Conservation (phyloP, 2,113 vertebrate genomes). For the Mystacornis crossleyi region DNA sequence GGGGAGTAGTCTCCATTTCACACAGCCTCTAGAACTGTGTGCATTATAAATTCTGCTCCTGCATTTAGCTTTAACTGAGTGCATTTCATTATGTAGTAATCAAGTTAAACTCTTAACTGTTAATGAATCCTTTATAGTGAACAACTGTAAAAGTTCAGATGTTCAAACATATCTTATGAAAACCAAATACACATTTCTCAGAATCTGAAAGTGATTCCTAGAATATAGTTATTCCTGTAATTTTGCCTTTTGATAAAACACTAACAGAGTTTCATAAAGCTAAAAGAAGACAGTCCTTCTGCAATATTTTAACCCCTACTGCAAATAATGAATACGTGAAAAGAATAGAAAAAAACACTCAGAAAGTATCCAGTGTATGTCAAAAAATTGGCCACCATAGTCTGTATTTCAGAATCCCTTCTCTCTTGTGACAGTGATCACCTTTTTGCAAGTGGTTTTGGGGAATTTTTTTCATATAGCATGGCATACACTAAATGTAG, state of each 20-base stretch:
- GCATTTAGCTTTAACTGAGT: not conserved
- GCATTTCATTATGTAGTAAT: not conserved
- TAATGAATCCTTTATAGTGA: not conserved
- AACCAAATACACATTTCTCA: not conserved
- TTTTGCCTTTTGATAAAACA: not conserved
- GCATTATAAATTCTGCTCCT: not conserved
- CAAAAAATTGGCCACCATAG: not conserved
- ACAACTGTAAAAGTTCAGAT: not conserved
- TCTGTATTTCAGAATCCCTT: not conserved
- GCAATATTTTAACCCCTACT: not conserved
- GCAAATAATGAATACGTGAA: not conserved
- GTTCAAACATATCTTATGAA: not conserved
- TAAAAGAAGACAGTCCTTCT: not conserved
- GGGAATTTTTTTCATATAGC: not conserved
- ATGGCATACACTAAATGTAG: not conserved
- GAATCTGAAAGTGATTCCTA: not conserved
- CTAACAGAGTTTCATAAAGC: not conserved
- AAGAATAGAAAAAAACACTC: not conserved
- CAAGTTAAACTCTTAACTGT: not conserved
- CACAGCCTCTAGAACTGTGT: accelerated
- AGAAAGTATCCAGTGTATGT: not conserved
- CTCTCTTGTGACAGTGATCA: not conserved
- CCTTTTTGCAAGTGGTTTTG: not conserved
- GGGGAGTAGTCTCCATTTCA: not conserved
- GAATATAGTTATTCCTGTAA: not conserved